These are phyloP conservation scores for Crax fasciolata DNA, from an alignment of 2,797 vertebrate genomes.

Conservation along the genomic window DNA sequence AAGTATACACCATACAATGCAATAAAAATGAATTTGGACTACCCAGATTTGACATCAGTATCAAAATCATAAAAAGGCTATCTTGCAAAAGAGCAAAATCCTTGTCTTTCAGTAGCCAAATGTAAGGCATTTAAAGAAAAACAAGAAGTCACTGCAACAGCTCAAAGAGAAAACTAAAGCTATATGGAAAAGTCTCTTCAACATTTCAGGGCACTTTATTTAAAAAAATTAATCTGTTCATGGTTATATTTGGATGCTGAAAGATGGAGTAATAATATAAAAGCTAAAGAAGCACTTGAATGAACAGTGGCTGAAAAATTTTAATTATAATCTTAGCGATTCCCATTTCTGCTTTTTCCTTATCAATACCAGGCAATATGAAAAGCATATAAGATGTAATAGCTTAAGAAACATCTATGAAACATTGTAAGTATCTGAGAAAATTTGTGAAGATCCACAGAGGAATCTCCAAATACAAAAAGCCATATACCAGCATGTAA, in stretches of 20 bases:
- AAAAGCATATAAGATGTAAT: neutral
- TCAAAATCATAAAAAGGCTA: constrained; percentile 24
- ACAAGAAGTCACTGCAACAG: neutral
- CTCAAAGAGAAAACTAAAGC: constrained; percentile 9
- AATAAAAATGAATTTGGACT: constrained; percentile 45
- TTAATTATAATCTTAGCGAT: neutral
- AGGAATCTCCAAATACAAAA: neutral
- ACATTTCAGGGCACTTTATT: neutral
- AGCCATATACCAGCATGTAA: neutral
- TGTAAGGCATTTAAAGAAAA: neutral
- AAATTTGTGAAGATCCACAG: neutral
- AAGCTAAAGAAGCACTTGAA: constrained; percentile 3
- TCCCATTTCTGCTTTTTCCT: neutral
- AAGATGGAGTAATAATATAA: constrained; percentile 1
- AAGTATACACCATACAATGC: constrained; percentile 22
- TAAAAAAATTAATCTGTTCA: neutral
- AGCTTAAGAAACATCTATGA: neutral
- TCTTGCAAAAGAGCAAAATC: constrained; percentile 39
- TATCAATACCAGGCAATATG: neutral
- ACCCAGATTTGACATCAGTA: constrained; percentile 38
- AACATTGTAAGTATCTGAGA: neutral
- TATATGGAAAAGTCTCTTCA: neutral
- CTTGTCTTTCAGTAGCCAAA: neutral
- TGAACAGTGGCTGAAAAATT: neutral
- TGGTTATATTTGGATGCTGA: neutral